Conservation (phyloP, 2,113 vertebrate genomes). For the Eidolon helvum region DNA sequence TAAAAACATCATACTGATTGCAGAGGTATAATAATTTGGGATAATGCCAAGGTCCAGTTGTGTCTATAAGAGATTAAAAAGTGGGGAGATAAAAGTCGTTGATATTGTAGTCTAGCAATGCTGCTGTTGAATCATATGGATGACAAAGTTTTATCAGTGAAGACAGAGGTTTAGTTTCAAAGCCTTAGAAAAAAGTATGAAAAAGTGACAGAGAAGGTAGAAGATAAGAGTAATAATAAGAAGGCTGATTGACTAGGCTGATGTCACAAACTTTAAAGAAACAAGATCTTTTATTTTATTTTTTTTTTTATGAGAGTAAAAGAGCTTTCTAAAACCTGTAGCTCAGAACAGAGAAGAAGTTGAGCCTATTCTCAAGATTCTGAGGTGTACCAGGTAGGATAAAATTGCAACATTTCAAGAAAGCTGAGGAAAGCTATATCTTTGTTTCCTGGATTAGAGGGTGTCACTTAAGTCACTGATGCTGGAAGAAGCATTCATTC, state of each 20-base stretch:
- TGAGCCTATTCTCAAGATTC: background rate
- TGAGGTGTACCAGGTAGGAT: background rate
- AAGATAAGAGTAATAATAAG: background rate
- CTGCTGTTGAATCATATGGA: background rate
- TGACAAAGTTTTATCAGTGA: background rate
- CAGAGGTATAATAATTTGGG: background rate
- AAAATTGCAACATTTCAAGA: background rate
- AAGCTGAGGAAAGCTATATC: background rate
- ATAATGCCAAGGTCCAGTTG: background rate
- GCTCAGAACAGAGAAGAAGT: background rate
- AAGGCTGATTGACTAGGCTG: background rate
- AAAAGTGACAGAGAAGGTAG: background rate
- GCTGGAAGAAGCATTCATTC: background rate
- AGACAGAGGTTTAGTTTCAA: background rate
- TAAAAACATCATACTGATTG: background rate
- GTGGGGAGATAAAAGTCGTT: background rate
- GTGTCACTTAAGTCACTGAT: background rate
- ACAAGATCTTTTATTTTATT: background rate
- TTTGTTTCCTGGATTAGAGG: background rate
- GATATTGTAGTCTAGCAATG: background rate
- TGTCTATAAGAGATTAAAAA: conserved; percentile 18
- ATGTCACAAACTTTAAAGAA: background rate
- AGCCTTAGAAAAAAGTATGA: background rate
- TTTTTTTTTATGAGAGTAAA: background rate
- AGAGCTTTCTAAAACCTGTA: background rate